Evolutionary conservation across 2,888 invertebrate species (phyloP).

Genomic region (Rosalia funebris): DNA sequence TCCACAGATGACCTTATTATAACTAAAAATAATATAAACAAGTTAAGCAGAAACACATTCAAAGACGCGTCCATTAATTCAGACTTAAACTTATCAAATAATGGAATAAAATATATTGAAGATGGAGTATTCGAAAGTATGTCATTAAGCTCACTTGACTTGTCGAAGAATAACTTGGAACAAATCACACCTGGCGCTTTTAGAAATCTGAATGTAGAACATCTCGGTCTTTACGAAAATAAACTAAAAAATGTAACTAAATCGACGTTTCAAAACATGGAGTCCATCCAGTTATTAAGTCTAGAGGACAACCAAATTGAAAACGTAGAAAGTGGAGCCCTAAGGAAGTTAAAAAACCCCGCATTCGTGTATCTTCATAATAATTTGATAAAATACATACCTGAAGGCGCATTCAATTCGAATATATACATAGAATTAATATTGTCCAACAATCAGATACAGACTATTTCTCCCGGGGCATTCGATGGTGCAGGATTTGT

Average conservation of each 20-base stretch:
- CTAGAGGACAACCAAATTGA: constrained; percentile 1
- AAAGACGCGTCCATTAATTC: not conserved
- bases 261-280: not conserved
- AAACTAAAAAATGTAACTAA: not conserved
- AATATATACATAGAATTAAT: not conserved
- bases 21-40: not conserved
- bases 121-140: constrained; percentile 15
- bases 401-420: not conserved
- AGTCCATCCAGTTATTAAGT: not conserved
- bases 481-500: not conserved
- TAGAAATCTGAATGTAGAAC: not conserved
- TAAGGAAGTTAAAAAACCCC: not conserved
- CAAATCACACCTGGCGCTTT: constrained; percentile 1
- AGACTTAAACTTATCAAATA: not conserved
- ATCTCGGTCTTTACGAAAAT: not conserved
- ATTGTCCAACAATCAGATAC: constrained; percentile 3
- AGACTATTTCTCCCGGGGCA: not conserved
- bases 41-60: not conserved
- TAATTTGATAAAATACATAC: not conserved
- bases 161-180: not conserved
- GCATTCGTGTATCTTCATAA: not conserved
- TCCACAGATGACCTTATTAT: not conserved
- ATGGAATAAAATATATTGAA: constrained; percentile 8
- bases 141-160: not conserved
- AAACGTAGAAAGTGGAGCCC: not conserved